Evolutionary conservation across 1,140 invertebrate species (phyloP).

Genomic region (Macrocentrus cingulum): DNA sequence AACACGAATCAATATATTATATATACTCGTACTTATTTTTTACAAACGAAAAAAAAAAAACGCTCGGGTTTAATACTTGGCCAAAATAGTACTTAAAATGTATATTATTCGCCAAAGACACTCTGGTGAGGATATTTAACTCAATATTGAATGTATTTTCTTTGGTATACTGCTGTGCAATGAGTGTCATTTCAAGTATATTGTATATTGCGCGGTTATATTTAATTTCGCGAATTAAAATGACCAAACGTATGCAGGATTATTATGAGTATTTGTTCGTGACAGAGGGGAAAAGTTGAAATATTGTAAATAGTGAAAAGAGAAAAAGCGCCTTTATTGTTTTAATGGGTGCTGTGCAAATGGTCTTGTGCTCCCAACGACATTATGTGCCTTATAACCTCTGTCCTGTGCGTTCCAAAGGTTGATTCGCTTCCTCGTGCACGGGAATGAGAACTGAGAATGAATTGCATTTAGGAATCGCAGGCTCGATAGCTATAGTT

Average conservation of each 20-base stretch:
- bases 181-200: no score
- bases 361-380: constrained; percentile 1
- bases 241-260: no score
- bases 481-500: background rate
- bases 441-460: background rate
- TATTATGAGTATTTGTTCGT: no score
- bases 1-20: background rate
- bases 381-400: constrained; percentile 24
- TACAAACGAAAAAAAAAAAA: background rate
- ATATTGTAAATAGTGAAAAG: constrained; percentile 23
- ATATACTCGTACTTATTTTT: constrained; percentile 6
- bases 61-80: background rate
- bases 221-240: no score
- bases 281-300: background rate
- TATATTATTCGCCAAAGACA: background rate
- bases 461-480: background rate
- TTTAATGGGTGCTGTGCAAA: constrained; percentile 5
- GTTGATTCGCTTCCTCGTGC: background rate
- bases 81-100: constrained; percentile 19
- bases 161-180: no score
- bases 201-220: no score
- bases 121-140: background rate
- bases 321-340: constrained; percentile 6
- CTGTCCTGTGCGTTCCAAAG: constrained; percentile 11
- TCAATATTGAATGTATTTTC: no score